Evolutionary conservation across 1,140 invertebrate genomes (phyloP), one percentile per base, ranked within the genome.

Genomic region (Frieseomelitta varia): DNA sequence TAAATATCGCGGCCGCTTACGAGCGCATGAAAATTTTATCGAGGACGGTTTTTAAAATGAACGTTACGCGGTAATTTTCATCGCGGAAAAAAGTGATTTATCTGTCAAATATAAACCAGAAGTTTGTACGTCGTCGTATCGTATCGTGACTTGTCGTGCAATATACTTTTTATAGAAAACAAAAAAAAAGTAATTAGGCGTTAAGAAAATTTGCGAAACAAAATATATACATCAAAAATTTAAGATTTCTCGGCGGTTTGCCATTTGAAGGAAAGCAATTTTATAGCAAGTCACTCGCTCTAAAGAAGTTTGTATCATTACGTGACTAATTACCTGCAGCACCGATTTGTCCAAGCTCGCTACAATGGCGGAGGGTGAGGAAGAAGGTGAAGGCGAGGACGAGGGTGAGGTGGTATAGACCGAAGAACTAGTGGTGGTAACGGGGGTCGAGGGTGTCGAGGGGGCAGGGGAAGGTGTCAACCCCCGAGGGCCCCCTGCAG

Each of bases 261-360:
- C 24, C 10, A 4, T n/a, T 61, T n/a, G 24, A 0, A 4, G 3
- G 11, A 0, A 24, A n/a, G 12, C 1, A 47, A 0, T 61, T 61
- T 61, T 14, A 24, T 61, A 61, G 24, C 24, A 0, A 61, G n/a
- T n/a, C 11, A 4, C 3, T n/a, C 58, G 1, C 1, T 4, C 58
- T 14, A n/a, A 47, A 47, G 58, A n/a, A 19, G 19, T 39, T 19
- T 24, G 30, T 21, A 10, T 67, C 3, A 17, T 8, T 12, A 6
- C 0, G 30, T 14, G 21, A 74, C 34, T 24, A 34, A 75, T 55
- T 58, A 96, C 95, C 96, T 97, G 96, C 90, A 96, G 94, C 81
- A 96, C 95, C 86, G 96, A 96, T 93, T 96, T 96, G 93, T 97
- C 96, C 86, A 96, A 95, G 90, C 95, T 95, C 69, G 95, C 95